phyloP scores from a whole-genome alignment of 2,888 invertebrate species.

The Rapana venosa region DNA sequence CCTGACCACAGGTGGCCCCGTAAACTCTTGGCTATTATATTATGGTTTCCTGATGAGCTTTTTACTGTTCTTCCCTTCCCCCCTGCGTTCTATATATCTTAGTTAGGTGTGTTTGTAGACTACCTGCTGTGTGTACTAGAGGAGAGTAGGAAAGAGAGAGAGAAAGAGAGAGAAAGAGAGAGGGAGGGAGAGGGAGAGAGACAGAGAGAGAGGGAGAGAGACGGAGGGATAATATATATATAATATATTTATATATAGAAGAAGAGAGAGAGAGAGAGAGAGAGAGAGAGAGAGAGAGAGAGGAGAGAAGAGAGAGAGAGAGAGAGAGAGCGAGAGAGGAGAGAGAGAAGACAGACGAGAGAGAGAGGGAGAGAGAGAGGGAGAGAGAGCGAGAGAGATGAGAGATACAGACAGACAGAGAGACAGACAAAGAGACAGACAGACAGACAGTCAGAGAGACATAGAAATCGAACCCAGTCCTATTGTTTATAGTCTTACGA shows the following conservation, averaged over 20 bases:
- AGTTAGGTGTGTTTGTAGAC: background rate
- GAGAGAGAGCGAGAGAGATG: background rate
- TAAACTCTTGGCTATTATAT: no score
- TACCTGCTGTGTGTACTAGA: background rate
- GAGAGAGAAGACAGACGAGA: slow-evolving; percentile 1
- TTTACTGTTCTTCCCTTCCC: background rate
- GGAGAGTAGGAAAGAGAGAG: background rate
- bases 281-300: slow-evolving; percentile 27
- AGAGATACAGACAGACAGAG: background rate
- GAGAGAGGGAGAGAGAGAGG: background rate
- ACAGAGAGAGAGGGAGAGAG: background rate
- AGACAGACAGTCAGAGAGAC: background rate
- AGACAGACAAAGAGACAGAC: background rate
- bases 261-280: slow-evolving; percentile 19
- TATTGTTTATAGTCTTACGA: no score
- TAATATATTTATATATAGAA: background rate
- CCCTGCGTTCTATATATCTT: background rate
- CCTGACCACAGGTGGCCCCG: background rate
- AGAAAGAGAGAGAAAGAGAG: background rate
- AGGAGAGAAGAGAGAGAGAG: background rate
- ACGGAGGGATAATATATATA: background rate
- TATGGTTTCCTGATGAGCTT: background rate
- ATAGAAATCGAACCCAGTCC: background rate
- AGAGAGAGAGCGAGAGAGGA: slow-evolving; percentile 15
- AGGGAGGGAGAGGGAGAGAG: background rate